phyloP scores from a whole-genome alignment of 2,113 vertebrate genomes.

The Aleadryas rufinucha region DNA sequence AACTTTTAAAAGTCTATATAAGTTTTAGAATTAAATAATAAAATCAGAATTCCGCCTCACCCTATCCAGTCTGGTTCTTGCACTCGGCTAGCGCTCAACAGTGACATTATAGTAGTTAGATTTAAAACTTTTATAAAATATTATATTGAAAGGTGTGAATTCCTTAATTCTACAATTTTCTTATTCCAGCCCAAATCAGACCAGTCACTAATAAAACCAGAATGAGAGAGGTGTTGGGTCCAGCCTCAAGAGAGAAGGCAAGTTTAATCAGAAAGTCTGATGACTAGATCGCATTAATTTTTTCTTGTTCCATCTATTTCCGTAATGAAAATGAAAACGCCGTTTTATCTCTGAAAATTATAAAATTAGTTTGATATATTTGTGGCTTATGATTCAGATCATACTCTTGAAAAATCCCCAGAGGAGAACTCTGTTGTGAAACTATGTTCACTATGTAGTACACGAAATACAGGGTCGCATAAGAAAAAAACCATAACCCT shows the following conservation, averaged over 20 bases:
- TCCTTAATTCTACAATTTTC: background rate
- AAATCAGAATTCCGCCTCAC: too few relatives aligned
- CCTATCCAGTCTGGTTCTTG: too few relatives aligned
- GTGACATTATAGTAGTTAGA: background rate
- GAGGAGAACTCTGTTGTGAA: background rate
- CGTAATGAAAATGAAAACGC: background rate
- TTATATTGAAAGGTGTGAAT: background rate
- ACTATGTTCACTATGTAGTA: background rate
- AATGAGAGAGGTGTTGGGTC: background rate
- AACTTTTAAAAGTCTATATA: too few relatives aligned
- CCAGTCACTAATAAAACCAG: background rate
- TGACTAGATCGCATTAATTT: background rate
- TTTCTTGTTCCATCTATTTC: background rate
- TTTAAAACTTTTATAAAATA: background rate
- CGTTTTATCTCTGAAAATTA: background rate
- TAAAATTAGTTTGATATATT: background rate
- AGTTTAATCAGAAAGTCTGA: background rate
- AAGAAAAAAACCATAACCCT: background rate
- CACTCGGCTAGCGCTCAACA: too few relatives aligned
- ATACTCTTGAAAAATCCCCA: background rate
- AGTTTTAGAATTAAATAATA: too few relatives aligned
- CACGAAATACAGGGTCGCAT: background rate
- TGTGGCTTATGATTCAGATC: background rate
- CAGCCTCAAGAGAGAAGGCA: background rate
- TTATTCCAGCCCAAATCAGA: background rate